phyloP scores from a whole-genome alignment of 2,888 invertebrate species.

The Sesia bembeciformis region DNA sequence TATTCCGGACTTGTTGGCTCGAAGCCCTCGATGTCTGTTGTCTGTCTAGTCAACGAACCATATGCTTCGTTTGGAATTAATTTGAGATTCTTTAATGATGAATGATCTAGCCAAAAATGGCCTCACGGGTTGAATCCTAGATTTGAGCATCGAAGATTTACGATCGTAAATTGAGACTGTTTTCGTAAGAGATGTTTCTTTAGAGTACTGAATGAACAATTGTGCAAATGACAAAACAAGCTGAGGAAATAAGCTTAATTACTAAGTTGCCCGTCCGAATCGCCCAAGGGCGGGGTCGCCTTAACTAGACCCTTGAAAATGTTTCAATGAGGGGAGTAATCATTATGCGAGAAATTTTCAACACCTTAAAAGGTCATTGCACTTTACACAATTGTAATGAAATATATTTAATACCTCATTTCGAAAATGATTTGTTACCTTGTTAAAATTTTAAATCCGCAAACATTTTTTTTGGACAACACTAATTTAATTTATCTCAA shows the following conservation, averaged over 20 bases:
- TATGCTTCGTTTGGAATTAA: slow-evolving; percentile 3
- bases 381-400: too few species aligned
- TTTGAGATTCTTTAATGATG: background rate
- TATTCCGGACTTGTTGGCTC: slow-evolving; percentile 33
- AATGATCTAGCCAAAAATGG: background rate
- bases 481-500: too few species aligned
- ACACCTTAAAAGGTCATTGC: slow-evolving; percentile 20
- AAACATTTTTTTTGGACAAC: too few species aligned
- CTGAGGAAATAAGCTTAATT: slow-evolving; percentile 66
- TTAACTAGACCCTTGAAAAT: slow-evolving; percentile 55
- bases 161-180: background rate
- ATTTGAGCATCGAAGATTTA: background rate
- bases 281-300: slow-evolving; percentile 42
- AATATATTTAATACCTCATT: too few species aligned
- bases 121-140: too few species aligned
- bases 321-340: slow-evolving; percentile 60
- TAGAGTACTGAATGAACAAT: slow-evolving; percentile 34
- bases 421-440: too few species aligned
- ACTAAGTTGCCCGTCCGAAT: slow-evolving; percentile 56
- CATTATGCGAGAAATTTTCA: slow-evolving; percentile 46
- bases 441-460: too few species aligned
- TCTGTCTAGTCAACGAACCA: slow-evolving; percentile 38
- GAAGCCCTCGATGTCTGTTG: slow-evolving; percentile 38
- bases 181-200: slow-evolving; percentile 5
- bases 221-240: slow-evolving; percentile 44